These are phyloP conservation scores for Drosophila nannoptera DNA, from an alignment of 1,140 invertebrate genomes.

Conservation along the genomic window DNA sequence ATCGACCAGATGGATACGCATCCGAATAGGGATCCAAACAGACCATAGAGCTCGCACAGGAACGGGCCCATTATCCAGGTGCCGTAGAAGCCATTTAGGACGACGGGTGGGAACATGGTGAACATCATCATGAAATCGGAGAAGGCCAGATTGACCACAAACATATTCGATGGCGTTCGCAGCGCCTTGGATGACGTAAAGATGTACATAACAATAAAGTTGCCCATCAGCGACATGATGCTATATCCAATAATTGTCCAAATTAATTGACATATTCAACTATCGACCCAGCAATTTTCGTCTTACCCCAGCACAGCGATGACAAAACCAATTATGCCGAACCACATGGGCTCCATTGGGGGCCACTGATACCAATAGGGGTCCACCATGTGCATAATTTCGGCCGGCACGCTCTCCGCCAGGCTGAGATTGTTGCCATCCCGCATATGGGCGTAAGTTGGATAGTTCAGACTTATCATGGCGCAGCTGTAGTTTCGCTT, in stretches of 20 bases:
- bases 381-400: constrained; percentile 87
- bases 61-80: constrained; percentile 87
- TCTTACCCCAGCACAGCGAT: constrained; percentile 84
- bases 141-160: constrained; percentile 90
- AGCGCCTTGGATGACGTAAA: constrained; percentile 87
- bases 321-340: constrained; percentile 87
- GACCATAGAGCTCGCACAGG: constrained; percentile 88
- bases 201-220: constrained; percentile 90
- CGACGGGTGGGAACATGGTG: constrained; percentile 87
- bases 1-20: constrained; percentile 91
- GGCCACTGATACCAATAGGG: constrained; percentile 87
- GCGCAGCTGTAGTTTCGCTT: constrained; percentile 2
- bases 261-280: constrained; percentile 1
- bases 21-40: constrained; percentile 89
- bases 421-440: constrained; percentile 83
- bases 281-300: not conserved
- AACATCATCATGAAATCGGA: constrained; percentile 91
- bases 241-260: not conserved
- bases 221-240: constrained; percentile 85
- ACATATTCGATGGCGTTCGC: constrained; percentile 88
- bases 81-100: constrained; percentile 88
- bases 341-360: constrained; percentile 89
- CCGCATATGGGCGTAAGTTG: constrained; percentile 55
- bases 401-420: constrained; percentile 85
- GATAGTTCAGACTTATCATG: constrained; percentile 64